These are phyloP conservation scores for Ptychodera flava DNA, from an alignment of 35 echinoderm and acorn worm species.

Conservation along the genomic window DNA sequence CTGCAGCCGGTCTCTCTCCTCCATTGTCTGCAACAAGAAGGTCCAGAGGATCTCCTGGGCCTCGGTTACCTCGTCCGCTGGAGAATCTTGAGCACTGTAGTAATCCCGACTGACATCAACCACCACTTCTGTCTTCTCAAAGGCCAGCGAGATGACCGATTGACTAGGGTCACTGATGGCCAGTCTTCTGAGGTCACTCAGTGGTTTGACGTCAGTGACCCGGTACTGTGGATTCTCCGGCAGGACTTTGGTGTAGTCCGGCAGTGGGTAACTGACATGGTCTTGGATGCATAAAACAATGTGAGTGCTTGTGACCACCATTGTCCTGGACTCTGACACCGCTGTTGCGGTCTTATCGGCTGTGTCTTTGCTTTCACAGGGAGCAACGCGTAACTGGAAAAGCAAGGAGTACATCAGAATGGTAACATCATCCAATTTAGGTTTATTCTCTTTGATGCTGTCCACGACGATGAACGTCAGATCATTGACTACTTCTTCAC, in stretches of 20 bases:
- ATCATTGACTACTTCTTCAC: slow-evolving; percentile 87
- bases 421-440: slow-evolving; percentile 38
- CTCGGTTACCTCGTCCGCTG: slow-evolving; percentile 29
- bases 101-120: slow-evolving; percentile 88
- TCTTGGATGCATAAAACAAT: slow-evolving; percentile 68
- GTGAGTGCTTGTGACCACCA: slow-evolving; percentile 76
- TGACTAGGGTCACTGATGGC: slow-evolving; percentile 75
- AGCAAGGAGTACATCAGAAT: slow-evolving; percentile 50
- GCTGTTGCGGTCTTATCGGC: background rate
- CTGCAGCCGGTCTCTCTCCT: slow-evolving; percentile 77
- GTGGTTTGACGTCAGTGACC: slow-evolving; percentile 41
- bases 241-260: slow-evolving; percentile 63
- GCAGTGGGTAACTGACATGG: slow-evolving; percentile 92
- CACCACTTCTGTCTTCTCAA: slow-evolving; percentile 83
- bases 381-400: background rate
- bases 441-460: slow-evolving; percentile 29
- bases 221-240: slow-evolving; percentile 71
- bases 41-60: slow-evolving; percentile 71
- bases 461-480: slow-evolving; percentile 71
- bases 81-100: slow-evolving; percentile 44
- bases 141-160: slow-evolving; percentile 64
- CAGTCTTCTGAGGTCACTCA: slow-evolving; percentile 50
- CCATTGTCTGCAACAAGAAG: slow-evolving; percentile 60
- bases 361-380: background rate
- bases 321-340: slow-evolving; percentile 30